A percentile compares a stretch with the other conserved stretches of the same genome.
These are phyloP conservation scores for Gymnothorax javanicus DNA, from an alignment of 2,797 vertebrate species.

Conservation along the genomic window DNA sequence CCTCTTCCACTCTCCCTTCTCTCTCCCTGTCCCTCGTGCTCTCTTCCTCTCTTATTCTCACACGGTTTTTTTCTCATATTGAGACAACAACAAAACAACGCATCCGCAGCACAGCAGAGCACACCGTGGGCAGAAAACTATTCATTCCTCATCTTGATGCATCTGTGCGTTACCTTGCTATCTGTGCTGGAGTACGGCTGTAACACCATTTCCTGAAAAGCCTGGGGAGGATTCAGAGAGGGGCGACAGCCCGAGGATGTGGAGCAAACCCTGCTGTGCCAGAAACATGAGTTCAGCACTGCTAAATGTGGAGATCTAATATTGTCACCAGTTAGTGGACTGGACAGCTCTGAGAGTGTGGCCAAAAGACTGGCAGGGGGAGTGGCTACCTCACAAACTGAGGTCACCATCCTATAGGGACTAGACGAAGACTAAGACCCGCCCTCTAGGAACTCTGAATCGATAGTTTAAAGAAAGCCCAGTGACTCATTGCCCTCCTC, in stretches of 20 bases:
- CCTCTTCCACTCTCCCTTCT: too few relatives aligned
- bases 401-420: neutral
- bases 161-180: neutral
- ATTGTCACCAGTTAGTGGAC: neutral
- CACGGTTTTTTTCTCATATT: constrained; percentile 25
- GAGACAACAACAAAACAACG: constrained; percentile 16
- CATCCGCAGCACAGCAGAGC: neutral
- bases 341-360: neutral
- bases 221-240: neutral
- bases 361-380: neutral
- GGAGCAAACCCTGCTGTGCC: neutral
- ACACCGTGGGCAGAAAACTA: constrained; percentile 5
- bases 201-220: neutral
- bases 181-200: neutral
- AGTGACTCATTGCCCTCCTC: constrained; percentile 10
- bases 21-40: neutral
- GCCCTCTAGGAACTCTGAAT: constrained; percentile 13
- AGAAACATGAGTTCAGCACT: neutral
- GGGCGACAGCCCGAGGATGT: neutral
- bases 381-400: neutral
- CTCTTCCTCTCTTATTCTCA: neutral
- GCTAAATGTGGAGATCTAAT: neutral
- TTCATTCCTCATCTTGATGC: neutral
- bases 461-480: constrained; percentile 31
- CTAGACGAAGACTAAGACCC: neutral